A percentile compares a stretch with the other conserved stretches of the same genome.
Evolutionary conservation across 2,797 vertebrate species (phyloP).

Genomic region (Pipistrellus pygmaeus): DNA sequence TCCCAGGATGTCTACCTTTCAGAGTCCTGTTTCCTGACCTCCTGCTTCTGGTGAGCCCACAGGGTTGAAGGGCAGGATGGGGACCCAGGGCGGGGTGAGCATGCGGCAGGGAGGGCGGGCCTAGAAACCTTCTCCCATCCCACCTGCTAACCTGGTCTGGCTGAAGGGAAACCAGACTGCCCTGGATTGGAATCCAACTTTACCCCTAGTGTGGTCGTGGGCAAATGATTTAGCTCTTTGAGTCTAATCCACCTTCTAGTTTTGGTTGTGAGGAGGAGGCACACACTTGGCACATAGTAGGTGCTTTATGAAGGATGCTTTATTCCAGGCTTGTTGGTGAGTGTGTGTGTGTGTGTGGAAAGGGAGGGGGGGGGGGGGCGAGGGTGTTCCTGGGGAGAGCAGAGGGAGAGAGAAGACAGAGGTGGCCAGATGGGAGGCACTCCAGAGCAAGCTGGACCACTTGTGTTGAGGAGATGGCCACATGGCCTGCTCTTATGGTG

Average conservation of each 20-base stretch:
- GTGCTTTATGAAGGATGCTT: not conserved
- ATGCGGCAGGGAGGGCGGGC: not conserved
- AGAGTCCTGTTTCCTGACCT: not conserved
- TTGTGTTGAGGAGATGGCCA: not conserved
- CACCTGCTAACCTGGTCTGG: fast-evolving
- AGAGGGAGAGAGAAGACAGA: not conserved
- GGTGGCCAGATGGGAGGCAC: not conserved
- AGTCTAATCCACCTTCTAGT: not conserved
- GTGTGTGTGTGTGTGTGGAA: too few species aligned
- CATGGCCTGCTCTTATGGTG: not conserved
- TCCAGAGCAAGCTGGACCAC: not conserved
- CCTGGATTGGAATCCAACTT: not conserved
- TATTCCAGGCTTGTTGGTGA: not conserved
- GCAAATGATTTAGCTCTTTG: not conserved
- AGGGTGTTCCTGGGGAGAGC: not conserved
- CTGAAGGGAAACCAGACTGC: not conserved
- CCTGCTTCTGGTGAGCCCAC: not conserved
- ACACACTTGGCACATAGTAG: not conserved
- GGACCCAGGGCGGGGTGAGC: not conserved
- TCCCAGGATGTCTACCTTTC: not conserved
- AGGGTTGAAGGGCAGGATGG: not conserved
- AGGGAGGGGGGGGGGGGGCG: too few species aligned
- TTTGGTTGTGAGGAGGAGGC: not conserved
- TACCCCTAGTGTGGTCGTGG: not conserved
- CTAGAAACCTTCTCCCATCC: not conserved